Evolutionary conservation across 2,797 vertebrate species (phyloP), one percentile per base, ranked within the genome.

Genomic region (Pseudopleuronectes americanus): DNA sequence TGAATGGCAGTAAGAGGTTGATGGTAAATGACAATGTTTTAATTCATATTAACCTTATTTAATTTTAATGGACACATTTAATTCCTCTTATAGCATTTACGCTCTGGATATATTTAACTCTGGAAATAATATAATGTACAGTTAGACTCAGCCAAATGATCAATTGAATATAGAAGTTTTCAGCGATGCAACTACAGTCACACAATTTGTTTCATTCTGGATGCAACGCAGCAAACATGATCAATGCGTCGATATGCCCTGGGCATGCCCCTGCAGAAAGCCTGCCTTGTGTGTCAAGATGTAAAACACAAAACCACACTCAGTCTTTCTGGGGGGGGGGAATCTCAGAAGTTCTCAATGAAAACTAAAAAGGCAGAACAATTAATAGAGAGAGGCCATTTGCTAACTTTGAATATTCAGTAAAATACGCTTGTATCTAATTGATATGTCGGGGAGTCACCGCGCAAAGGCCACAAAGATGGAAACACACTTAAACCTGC

Each of bases 241-340:
- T 75, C 41, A 57, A 26, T 48, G 38, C 19, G 14, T 48, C 26
- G 52, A 28, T 45, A 5, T 51, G 66, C 72, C 66, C 38, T 24
- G 41, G 66, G 63, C 73, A 75, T 72, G 74, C 63, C 76, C 38
- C 56, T 23, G 53, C 45, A 76, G 26, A 78, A 68, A 64, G 56
- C 23, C 26, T 22, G n/a, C 28, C 52, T 26, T 43, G 53, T 74
- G 61, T 69, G 48, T 72, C 49, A 73, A 57, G 58, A 72, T 64
- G 49, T 77, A n/a, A 59, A 77, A 78, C 62, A 3, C 38, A 36
- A 67, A 67, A 48, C 57, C 23, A 3, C 16, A 23, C 21, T 14
- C 7, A 52, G 48, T 13, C 41, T 26, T 28, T 47, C 17, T 43
- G 33, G 41, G 13, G 41, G 16, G 16, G 19, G 26, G 19, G 58